A percentile compares a stretch with the other conserved stretches of the same genome.
Conservation (phyloP, 2,888 invertebrate genomes). For the Germaria angustata region DNA sequence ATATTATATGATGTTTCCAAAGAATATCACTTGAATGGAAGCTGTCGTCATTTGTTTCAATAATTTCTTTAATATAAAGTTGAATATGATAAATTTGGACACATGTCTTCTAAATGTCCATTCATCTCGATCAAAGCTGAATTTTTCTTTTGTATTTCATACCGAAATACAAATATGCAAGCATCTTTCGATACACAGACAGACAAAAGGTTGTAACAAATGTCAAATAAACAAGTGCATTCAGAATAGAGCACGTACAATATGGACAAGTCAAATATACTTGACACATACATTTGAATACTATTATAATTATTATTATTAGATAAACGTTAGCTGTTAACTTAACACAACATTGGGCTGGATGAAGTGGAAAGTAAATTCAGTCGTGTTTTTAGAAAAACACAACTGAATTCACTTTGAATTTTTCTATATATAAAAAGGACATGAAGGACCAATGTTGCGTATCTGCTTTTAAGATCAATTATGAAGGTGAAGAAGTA, state of each 20-base stretch:
- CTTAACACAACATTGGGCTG: background rate
- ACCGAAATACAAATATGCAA: background rate
- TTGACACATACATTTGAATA: background rate
- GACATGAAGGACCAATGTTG: no score
- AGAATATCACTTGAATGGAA: background rate
- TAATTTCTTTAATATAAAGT: conserved; percentile 30
- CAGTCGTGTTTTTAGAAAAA: background rate
- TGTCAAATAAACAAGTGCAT: background rate
- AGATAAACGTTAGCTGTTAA: background rate
- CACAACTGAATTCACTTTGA: no score
- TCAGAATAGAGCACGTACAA: background rate
- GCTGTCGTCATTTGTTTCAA: background rate
- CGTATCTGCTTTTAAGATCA: no score
- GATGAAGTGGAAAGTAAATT: background rate
- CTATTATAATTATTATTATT: no score
- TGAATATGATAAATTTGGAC: conserved; percentile 29
- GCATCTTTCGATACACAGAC: background rate
- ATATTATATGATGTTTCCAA: background rate
- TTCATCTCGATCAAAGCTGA: conserved; percentile 41
- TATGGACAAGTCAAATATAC: background rate
- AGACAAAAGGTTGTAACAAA: background rate
- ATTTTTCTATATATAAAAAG: no score
- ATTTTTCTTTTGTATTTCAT: conserved; percentile 6
- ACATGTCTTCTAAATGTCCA: conserved; percentile 33
- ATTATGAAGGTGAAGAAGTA: no score